These are phyloP conservation scores for Battus philenor DNA, from an alignment of 1,140 invertebrate genomes.

Conservation along the genomic window DNA sequence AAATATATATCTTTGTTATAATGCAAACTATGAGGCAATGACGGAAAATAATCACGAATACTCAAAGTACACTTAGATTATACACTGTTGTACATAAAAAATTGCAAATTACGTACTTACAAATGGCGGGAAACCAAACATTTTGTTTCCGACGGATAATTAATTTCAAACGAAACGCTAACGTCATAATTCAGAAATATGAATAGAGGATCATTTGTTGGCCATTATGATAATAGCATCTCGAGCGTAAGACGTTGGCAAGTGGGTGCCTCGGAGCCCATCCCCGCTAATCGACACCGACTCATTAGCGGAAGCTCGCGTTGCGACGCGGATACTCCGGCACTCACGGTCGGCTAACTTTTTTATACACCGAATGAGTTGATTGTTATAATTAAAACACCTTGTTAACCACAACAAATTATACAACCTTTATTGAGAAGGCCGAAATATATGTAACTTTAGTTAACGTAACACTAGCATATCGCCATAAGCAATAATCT, in stretches of 20 bases:
- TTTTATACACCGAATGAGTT: neutral
- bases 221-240: constrained; percentile 13
- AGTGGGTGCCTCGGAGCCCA: constrained; percentile 19
- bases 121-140: neutral
- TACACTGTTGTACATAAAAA: no score
- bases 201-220: constrained; percentile 6
- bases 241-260: constrained; percentile 5
- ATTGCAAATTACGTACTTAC: no score
- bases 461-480: no score
- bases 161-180: constrained; percentile 7
- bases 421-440: no score
- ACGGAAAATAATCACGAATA: no score
- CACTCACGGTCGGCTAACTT: constrained; percentile 33
- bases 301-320: constrained; percentile 45
- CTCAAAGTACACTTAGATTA: no score
- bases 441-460: no score
- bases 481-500: no score
- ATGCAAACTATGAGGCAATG: no score
- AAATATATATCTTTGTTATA: no score
- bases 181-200: constrained; percentile 9
- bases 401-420: neutral
- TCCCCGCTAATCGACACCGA: constrained; percentile 37
- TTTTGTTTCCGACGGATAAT: constrained; percentile 5
- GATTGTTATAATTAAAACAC: neutral
- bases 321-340: constrained; percentile 39